Evolutionary conservation across 2,797 vertebrate genomes (phyloP).

Genomic region (Pteropus rufus): DNA sequence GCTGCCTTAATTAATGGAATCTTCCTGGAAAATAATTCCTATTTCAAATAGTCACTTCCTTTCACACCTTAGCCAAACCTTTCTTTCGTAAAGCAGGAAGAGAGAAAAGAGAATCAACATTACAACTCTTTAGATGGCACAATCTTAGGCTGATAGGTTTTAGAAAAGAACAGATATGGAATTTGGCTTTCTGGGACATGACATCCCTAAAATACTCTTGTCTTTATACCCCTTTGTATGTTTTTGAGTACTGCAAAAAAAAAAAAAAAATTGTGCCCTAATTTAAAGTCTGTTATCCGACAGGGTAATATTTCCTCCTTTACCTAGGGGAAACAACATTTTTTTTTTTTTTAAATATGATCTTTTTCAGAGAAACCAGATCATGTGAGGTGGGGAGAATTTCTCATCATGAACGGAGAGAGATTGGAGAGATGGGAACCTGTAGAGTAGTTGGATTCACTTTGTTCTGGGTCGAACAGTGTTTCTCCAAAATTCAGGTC

Average conservation of each 20-base stretch:
- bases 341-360: background rate
- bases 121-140: background rate
- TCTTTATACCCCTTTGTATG: background rate
- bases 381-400: background rate
- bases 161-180: background rate
- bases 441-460: background rate
- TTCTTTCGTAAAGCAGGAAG: background rate
- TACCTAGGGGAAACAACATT: background rate
- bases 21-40: background rate
- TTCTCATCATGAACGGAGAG: background rate
- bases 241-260: background rate
- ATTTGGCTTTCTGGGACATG: background rate
- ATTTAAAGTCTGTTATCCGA: background rate
- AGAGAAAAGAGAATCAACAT: background rate
- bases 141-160: background rate
- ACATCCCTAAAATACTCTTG: background rate
- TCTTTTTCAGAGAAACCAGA: background rate
- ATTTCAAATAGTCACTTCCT: background rate
- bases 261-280: background rate
- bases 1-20: background rate
- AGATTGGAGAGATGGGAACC: background rate
- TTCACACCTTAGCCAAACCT: background rate
- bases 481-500: background rate
- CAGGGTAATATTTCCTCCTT: background rate
- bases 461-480: background rate